Evolutionary conservation across 2,113 vertebrate genomes (phyloP).

Genomic region (Ardeotis arabs): DNA sequence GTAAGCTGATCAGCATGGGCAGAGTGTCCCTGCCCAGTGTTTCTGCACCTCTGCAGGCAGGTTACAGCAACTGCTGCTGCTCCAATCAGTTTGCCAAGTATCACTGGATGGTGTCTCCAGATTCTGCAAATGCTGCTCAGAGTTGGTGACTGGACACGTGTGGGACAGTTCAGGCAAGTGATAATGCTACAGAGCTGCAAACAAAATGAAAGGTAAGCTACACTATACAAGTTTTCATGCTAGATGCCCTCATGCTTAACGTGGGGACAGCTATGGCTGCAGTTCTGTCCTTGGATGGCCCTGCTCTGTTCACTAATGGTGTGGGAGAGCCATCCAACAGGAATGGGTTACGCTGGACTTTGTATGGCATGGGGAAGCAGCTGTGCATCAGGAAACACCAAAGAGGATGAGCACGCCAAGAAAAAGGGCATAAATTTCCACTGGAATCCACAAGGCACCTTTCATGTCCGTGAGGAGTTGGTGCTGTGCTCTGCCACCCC

Average conservation of each 20-base stretch:
- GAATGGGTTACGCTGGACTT: accelerated
- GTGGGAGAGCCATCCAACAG: background rate
- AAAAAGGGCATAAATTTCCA: background rate
- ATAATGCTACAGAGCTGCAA: background rate
- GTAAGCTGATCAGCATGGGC: accelerated
- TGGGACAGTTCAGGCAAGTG: no score
- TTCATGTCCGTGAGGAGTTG: accelerated
- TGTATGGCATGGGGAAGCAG: accelerated
- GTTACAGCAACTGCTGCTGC: background rate
- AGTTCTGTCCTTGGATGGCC: background rate
- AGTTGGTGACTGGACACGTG: accelerated
- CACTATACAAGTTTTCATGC: background rate
- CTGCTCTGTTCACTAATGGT: accelerated
- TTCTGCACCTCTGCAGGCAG: background rate
- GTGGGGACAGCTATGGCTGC: background rate
- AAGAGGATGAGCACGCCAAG: background rate
- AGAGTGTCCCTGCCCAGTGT: accelerated
- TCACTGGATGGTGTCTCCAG: accelerated
- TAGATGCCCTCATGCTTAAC: background rate
- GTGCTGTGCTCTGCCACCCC: background rate
- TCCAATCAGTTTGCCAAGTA: background rate
- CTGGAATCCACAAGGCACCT: background rate
- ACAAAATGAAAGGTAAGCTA: background rate
- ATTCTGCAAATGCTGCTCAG: background rate
- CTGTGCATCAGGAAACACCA: accelerated